phyloP scores from a whole-genome alignment of 2,797 vertebrate species.

The Pangasius krempfi region DNA sequence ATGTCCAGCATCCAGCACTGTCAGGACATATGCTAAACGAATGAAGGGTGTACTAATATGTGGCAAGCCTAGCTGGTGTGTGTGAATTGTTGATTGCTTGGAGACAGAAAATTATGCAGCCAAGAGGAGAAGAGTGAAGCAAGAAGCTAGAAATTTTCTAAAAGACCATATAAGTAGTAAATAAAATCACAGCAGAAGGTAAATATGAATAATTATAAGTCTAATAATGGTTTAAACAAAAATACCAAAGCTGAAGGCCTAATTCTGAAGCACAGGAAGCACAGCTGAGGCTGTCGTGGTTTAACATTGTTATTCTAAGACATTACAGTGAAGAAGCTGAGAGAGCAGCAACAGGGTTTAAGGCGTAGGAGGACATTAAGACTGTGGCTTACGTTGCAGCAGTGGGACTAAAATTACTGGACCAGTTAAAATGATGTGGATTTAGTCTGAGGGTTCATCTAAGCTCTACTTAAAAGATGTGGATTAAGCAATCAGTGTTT shows the following conservation, averaged over 20 bases:
- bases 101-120: not conserved
- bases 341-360: slow-evolving; percentile 34
- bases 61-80: slow-evolving; percentile 9
- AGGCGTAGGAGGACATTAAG: slow-evolving; percentile 42
- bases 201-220: not conserved
- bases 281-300: slow-evolving; percentile 16
- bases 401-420: slow-evolving; percentile 38
- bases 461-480: slow-evolving; percentile 39
- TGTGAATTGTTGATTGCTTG: not conserved
- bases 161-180: not conserved
- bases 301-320: slow-evolving; percentile 42
- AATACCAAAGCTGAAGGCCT: slow-evolving; percentile 22
- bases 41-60: slow-evolving; percentile 43
- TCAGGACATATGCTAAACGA: slow-evolving; percentile 44
- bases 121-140: not conserved
- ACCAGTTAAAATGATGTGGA: slow-evolving; percentile 46
- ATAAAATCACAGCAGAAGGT: not conserved
- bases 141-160: not conserved
- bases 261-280: slow-evolving; percentile 19
- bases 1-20: slow-evolving; percentile 44
- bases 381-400: slow-evolving; percentile 37
- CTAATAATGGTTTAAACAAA: slow-evolving; percentile 10
- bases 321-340: slow-evolving; percentile 36
- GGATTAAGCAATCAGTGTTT: slow-evolving; percentile 41
- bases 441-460: slow-evolving; percentile 43